These are phyloP conservation scores for Drosophila incognita DNA, from an alignment of 2,888 invertebrate species.

Conservation along the genomic window DNA sequence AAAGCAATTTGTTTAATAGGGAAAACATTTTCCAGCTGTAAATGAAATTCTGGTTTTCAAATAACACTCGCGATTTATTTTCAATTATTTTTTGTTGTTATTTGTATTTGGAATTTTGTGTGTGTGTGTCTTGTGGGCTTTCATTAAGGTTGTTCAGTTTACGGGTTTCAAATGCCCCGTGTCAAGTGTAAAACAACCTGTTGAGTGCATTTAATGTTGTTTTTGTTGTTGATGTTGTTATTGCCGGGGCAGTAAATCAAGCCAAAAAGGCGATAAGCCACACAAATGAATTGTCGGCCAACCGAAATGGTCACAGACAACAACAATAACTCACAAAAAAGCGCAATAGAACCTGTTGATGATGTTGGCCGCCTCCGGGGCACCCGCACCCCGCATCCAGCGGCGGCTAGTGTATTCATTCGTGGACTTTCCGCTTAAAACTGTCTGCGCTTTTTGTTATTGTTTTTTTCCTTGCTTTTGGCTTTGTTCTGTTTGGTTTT, in stretches of 20 bases:
- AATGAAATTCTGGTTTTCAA: constrained; percentile 56
- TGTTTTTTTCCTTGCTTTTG: constrained; percentile 15
- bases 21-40: constrained; percentile 23
- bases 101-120: not conserved
- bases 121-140: constrained; percentile 3
- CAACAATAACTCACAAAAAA: constrained; percentile 28
- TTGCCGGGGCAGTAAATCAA: constrained; percentile 70
- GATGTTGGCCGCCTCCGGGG: constrained; percentile 28
- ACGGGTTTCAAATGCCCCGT: constrained; percentile 26
- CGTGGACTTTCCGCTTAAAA: constrained; percentile 59
- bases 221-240: constrained; percentile 30
- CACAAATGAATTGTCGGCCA: constrained; percentile 71
- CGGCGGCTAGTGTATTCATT: constrained; percentile 41
- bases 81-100: not conserved
- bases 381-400: constrained; percentile 10
- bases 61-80: constrained; percentile 39
- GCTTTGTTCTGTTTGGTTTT: constrained; percentile 6
- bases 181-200: constrained; percentile 65
- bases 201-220: constrained; percentile 58
- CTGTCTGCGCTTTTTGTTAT: constrained; percentile 55
- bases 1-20: not conserved
- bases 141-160: constrained; percentile 22
- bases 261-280: constrained; percentile 77
- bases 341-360: constrained; percentile 62
- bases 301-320: constrained; percentile 55